Conservation (phyloP, 53 echinoderm and acorn worm genomes). For the Mesocentrotus franciscanus region DNA sequence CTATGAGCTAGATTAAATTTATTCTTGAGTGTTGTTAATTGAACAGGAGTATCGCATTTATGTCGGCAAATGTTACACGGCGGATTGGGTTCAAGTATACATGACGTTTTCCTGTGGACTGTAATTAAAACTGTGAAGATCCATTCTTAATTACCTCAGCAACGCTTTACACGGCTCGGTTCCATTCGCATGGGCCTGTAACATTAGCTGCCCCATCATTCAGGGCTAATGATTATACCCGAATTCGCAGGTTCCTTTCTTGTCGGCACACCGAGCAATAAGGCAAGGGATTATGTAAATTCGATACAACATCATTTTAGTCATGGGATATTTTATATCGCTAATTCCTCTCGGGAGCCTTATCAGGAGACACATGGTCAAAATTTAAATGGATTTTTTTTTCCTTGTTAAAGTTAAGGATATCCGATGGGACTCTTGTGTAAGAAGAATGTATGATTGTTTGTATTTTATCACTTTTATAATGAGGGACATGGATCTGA, state of each 20-base stretch:
- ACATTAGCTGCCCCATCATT: conserved; percentile 42
- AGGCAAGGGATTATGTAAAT: conserved; percentile 45
- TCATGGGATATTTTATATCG: conserved; percentile 47
- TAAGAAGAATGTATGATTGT: not conserved
- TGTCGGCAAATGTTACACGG: conserved; percentile 53
- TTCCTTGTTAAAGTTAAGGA: not conserved
- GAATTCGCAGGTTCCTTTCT: conserved; percentile 7
- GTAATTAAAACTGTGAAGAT: conserved; percentile 56
- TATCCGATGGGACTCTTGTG: not conserved
- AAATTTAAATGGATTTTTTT: not conserved
- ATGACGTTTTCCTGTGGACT: conserved; percentile 45
- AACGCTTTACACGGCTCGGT: conserved; percentile 40
- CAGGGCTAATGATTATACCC: conserved; percentile 24
- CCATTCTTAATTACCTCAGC: conserved; percentile 53
- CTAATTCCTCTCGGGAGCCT: conserved; percentile 26
- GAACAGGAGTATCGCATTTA: conserved; percentile 59
- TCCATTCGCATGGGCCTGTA: conserved; percentile 50
- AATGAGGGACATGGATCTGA: not conserved
- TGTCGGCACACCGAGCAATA: conserved; percentile 27
- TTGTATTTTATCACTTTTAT: not conserved
- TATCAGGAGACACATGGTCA: conserved; percentile 2
- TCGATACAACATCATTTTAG: conserved; percentile 44
- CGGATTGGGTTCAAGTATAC: conserved; percentile 36
- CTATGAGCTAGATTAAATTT: conserved; percentile 49
- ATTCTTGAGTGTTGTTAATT: conserved; percentile 63